phyloP scores from a whole-genome alignment of 2,113 vertebrate species.

The Oostethus manadensis region DNA sequence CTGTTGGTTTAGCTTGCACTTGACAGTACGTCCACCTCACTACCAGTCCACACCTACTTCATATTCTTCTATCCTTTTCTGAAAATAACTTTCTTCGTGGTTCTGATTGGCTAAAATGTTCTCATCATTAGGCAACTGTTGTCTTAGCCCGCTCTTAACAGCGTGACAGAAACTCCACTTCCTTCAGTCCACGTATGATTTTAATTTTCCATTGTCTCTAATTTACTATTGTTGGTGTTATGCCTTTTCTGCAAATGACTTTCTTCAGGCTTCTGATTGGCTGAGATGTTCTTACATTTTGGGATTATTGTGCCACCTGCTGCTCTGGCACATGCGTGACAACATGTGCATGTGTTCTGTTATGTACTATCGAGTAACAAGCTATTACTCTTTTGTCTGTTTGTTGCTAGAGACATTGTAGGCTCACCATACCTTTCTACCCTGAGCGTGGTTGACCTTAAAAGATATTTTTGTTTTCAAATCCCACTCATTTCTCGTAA shows the following conservation, averaged over 20 bases:
- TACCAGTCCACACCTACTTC: too few relatives aligned
- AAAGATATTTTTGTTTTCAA: constrained; percentile 11
- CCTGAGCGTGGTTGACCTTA: constrained; percentile 28
- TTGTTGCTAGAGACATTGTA: too few relatives aligned
- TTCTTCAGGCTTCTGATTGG: neutral
- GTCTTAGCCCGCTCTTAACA: neutral
- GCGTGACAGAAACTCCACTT: too few relatives aligned
- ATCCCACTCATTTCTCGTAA: constrained; percentile 14
- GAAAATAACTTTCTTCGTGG: neutral
- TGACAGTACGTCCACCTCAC: too few relatives aligned
- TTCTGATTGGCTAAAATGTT: neutral
- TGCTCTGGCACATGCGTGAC: neutral
- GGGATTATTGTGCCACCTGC: neutral
- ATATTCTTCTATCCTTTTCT: neutral
- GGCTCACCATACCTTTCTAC: neutral
- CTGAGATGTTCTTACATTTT: neutral
- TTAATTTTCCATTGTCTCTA: too few relatives aligned
- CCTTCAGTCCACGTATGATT: too few relatives aligned
- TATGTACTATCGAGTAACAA: too few relatives aligned
- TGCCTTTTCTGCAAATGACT: neutral
- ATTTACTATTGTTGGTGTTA: neutral
- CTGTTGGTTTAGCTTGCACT: too few relatives aligned
- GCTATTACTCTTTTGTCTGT: too few relatives aligned
- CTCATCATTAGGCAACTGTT: neutral
- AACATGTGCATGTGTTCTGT: neutral